Base-by-base conservation (phyloP, 2,113 vertebrate species). In the Otolemur garnettii region DNA sequence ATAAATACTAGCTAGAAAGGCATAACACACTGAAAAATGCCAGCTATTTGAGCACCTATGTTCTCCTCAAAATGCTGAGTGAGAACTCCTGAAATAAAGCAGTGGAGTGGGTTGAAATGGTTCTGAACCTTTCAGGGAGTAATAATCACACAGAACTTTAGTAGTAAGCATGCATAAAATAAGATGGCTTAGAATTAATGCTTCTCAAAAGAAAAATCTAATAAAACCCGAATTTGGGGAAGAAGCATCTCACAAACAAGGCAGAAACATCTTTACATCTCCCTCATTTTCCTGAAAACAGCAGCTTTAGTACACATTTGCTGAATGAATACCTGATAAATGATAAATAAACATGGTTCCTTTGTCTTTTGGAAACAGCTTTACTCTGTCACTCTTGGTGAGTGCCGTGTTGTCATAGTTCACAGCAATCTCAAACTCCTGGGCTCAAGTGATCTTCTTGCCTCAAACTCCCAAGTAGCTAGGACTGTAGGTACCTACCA, bases 131-230 rank as follows among this genome's bases (percentile, higher is more conserved):
- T 77, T 68, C 62, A 62, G 72, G 97, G 42, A 91, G 64, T 59
- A 96, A 50, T 94, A 92, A 97, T 82, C 91, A 79, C 88, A 95
- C 28, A 94, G 75, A 62, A 85, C 93, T 93, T 97, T 90, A 84
- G 96, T 18, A 96, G 59, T 68, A 92, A 96, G 94, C 81, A 94
- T 72, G 45, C 93, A 91, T 96, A 95, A 97, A 96, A 95, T 77
- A 97, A 96, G 96, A 79, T 89, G 78, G 83, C 82, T 94, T 0
- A 91, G 91, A 96, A 96, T 97, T 95, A 97, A 94, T 60, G 94
- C 83, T 89, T 95, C 83, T 87, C 59, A 91, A 96, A 95, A 94
- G 82, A 81, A 96, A 97, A 93, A 87, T 86, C 95, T 94, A 97
- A 94, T 94, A 94, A 97, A 92, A 94, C 33, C 53, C 88, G 62